These are phyloP conservation scores for Peribatodes rhomboidaria DNA, from an alignment of 2,888 invertebrate genomes.

Conservation along the genomic window DNA sequence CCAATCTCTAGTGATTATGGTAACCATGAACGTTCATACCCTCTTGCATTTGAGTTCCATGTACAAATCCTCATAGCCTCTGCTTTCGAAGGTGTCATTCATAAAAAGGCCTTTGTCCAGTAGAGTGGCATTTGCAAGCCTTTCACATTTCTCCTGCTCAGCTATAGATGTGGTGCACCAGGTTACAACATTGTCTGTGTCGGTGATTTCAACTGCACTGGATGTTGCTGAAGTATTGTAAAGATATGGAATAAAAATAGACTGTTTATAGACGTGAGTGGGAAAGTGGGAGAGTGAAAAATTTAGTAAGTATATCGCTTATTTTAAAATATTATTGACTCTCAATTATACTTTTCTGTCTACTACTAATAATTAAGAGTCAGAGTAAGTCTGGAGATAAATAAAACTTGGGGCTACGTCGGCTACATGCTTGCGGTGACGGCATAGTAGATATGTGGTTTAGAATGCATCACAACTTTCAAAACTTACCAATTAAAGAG, in stretches of 20 bases:
- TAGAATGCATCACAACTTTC: background rate
- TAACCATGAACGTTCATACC: no score
- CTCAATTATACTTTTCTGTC: no score
- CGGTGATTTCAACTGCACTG: slow-evolving; percentile 46
- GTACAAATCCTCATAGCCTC: slow-evolving; percentile 58
- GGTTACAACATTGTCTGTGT: slow-evolving; percentile 64
- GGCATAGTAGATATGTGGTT: background rate
- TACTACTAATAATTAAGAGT: no score
- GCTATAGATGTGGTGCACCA: slow-evolving; percentile 95
- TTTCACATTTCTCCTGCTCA: slow-evolving; percentile 94
- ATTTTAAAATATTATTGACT: no score
- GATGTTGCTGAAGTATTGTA: slow-evolving; percentile 11
- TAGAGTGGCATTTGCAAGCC: slow-evolving; percentile 89
- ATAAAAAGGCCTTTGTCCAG: slow-evolving; percentile 89
- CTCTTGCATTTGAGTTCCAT: slow-evolving; percentile 90
- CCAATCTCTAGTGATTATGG: no score
- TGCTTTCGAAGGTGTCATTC: slow-evolving; percentile 62
- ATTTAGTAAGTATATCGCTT: no score
- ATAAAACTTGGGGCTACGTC: background rate
- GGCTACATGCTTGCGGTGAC: background rate
- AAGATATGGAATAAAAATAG: background rate
- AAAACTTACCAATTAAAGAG: slow-evolving; percentile 45
- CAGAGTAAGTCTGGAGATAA: no score
- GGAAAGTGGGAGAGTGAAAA: no score
- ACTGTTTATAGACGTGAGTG: no score